Evolutionary conservation across 1,140 invertebrate genomes (phyloP).

Genomic region (Macrobrachium rosenbergii): DNA sequence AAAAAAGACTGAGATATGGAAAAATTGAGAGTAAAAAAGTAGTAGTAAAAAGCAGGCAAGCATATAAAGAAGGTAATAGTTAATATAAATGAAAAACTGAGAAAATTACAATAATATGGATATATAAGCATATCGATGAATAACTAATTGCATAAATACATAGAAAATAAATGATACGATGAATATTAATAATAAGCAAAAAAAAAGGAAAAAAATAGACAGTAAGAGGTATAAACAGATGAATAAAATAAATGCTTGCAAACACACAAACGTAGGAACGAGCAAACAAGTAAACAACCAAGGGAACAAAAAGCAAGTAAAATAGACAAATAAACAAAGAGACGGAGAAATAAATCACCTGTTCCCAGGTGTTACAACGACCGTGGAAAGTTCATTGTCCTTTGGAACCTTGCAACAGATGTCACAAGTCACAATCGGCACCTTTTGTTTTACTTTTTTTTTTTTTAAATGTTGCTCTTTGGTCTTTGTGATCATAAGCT

Average conservation of each 20-base stretch:
- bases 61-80: not conserved
- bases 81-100: not conserved
- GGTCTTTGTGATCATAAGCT: no score
- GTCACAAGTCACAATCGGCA: not conserved
- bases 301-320: not conserved
- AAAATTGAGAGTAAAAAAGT: not conserved
- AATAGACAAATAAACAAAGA: not conserved
- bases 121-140: not conserved
- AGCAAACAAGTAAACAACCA: no score
- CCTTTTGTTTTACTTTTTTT: no score
- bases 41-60: not conserved
- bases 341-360: not conserved
- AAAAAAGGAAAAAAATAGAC: not conserved
- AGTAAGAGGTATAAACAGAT: not conserved
- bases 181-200: not conserved
- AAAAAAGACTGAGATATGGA: no score
- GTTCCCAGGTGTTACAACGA: no score
- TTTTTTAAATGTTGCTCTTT: no score
- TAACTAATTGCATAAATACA: not conserved
- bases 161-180: not conserved
- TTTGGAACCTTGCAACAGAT: not conserved
- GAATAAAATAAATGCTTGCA: no score
- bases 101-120: not conserved
- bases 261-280: no score
- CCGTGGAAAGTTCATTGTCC: not conserved